A percentile compares a stretch with the other conserved stretches of the same genome.
phyloP scores from a whole-genome alignment of 2,797 vertebrate genomes.

The Hylomyscus alleni region DNA sequence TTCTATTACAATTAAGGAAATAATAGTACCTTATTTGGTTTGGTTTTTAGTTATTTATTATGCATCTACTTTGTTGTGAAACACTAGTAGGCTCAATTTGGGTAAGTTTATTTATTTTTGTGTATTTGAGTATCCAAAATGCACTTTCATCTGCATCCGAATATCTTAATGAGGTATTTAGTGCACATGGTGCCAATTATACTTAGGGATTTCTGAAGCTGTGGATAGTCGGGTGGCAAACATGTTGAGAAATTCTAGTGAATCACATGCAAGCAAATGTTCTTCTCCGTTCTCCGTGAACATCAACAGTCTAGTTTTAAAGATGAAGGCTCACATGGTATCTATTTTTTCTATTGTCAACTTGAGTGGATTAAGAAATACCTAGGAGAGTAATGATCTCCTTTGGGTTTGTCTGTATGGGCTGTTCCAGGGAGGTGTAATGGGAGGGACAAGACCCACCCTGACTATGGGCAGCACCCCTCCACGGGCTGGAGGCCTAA shows the following conservation, averaged over 20 bases:
- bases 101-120: conserved; percentile 47
- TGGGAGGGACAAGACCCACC: not conserved
- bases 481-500: not conserved
- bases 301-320: not conserved
- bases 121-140: not conserved
- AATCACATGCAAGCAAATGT: not conserved
- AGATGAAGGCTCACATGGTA: not conserved
- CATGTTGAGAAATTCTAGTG: not conserved
- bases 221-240: not conserved
- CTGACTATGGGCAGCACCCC: not conserved
- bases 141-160: not conserved
- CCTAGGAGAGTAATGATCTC: not conserved
- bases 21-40: conserved; percentile 56
- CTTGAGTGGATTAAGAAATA: not conserved
- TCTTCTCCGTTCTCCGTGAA: not conserved
- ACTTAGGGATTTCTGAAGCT: not conserved
- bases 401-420: not conserved
- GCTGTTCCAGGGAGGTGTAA: not conserved
- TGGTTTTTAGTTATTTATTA: conserved; percentile 10
- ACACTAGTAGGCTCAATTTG: conserved; percentile 44
- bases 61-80: conserved; percentile 59
- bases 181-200: not conserved
- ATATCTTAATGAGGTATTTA: not conserved
- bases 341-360: not conserved
- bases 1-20: conserved; percentile 67